Base-by-base conservation (phyloP, 2,888 invertebrate genomes). In the Autographa pulchrina region DNA sequence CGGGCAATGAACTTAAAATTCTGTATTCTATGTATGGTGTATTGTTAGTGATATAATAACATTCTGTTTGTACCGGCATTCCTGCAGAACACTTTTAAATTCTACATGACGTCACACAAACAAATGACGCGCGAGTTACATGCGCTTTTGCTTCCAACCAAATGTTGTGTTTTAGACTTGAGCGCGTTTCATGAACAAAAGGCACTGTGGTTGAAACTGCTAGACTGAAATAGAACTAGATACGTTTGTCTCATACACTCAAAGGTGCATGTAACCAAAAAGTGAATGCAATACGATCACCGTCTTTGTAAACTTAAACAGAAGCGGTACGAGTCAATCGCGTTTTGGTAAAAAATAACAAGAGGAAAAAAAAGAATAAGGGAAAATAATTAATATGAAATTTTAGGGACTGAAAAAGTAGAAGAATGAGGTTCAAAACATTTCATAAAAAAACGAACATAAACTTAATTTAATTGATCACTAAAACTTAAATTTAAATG, bases 1-100 rank as follows among this genome's bases (percentile, higher is more conserved):
- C 62, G 11, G 13, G 54, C 56, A 52, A 59, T 20, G 58, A 18
- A 60, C 62, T 14, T 54, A 7, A 7, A n/a, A 48, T 48, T 48
- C 48, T 58, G 20, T 0, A n/a, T 58, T 16, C 32, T 56, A 41
- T 48, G 9, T 18, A 60, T 16, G 43, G n/a, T 20, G 13, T 68
- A 56, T 68, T 66, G 35, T 62, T 56, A 20, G 25, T 54, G 20
- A 56, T 25, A 20, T 56, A 56, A 20, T 56, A 20, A 11, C 3
- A 56, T 56, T 20, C 54, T 56, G 25, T 56, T 20, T 56, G 20
- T 13, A 2, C 11, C 20, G 0, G 20, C 48, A 48, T 43, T 43
- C 43, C 43, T 43, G 14, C 11, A 11, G 20, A 13, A 54, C 54
- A 25, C 20, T 20, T 25, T 48, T n/a, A 48, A 48, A 48, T 48